phyloP scores from a whole-genome alignment of 2,888 invertebrate species.

The Leucoma salicis region DNA sequence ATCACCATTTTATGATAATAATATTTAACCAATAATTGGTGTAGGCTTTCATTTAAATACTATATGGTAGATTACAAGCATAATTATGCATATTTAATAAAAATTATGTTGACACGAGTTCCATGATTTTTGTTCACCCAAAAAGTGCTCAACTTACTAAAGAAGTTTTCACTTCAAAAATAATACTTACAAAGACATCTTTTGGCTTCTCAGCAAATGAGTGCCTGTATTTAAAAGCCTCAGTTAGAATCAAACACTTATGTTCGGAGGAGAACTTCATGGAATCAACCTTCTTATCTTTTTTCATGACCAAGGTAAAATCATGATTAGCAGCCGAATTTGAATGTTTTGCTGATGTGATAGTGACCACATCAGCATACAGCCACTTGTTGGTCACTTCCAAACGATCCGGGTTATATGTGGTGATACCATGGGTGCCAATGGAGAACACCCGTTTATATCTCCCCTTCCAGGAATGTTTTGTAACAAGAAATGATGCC shows the following conservation, averaged over 20 bases:
- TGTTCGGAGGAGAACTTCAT: slow-evolving; percentile 99
- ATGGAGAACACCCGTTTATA: slow-evolving; percentile 99
- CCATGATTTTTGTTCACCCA: too few species aligned
- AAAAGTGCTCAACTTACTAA: too few species aligned
- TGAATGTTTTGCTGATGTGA: slow-evolving; percentile 83
- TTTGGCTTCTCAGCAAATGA: slow-evolving; percentile 91
- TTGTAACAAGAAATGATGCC: slow-evolving; percentile 97
- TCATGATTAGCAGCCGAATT: slow-evolving; percentile 83
- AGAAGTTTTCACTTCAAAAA: too few species aligned
- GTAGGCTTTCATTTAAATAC: too few species aligned
- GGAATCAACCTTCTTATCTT: slow-evolving; percentile 94
- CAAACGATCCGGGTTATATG: slow-evolving; percentile 90
- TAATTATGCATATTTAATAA: too few species aligned
- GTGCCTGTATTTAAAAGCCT: slow-evolving; percentile 91
- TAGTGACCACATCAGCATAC: slow-evolving; percentile 89
- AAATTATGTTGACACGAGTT: too few species aligned
- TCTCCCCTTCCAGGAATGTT: slow-evolving; percentile 99
- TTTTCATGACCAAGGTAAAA: slow-evolving; percentile 92
- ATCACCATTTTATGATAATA: too few species aligned
- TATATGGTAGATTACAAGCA: too few species aligned
- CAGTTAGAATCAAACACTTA: slow-evolving; percentile 94
- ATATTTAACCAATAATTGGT: too few species aligned
- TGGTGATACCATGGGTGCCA: slow-evolving; percentile 97
- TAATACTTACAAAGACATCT: slow-evolving; percentile 87
- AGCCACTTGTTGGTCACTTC: slow-evolving; percentile 95